Evolutionary conservation across 2,113 vertebrate genomes (phyloP).

Genomic region (Tetrao urogallus): DNA sequence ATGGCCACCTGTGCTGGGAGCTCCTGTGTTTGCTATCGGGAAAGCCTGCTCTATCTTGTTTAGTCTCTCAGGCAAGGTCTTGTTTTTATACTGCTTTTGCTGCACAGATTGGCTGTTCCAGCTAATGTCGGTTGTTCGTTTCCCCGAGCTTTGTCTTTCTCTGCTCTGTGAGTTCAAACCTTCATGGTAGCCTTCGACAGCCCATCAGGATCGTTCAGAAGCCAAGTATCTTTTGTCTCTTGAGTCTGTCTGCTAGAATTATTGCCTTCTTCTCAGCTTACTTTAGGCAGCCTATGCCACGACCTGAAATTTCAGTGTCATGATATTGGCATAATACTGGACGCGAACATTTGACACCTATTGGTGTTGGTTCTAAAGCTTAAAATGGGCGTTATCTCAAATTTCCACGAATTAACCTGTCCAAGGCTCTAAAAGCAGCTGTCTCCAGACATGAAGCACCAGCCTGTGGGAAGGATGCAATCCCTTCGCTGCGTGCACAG

Average conservation of each 20-base stretch:
- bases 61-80: neutral
- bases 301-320: neutral
- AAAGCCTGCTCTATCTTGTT: neutral
- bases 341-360: neutral
- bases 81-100: neutral
- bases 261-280: neutral
- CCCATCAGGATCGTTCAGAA: neutral
- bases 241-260: neutral
- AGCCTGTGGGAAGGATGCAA: neutral
- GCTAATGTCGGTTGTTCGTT: neutral
- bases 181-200: neutral
- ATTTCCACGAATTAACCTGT: neutral
- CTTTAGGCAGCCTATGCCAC: neutral
- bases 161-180: neutral
- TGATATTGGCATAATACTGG: neutral
- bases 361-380: neutral
- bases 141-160: neutral
- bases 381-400: neutral
- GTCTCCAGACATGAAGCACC: neutral
- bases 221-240: slow-evolving; percentile 44
- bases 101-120: neutral
- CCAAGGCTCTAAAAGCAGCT: neutral
- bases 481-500: neutral
- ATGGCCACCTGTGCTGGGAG: neutral
- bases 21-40: neutral